These are phyloP conservation scores for Ictidomys tridecemlineatus DNA, from an alignment of 2,113 vertebrate species.

Conservation along the genomic window DNA sequence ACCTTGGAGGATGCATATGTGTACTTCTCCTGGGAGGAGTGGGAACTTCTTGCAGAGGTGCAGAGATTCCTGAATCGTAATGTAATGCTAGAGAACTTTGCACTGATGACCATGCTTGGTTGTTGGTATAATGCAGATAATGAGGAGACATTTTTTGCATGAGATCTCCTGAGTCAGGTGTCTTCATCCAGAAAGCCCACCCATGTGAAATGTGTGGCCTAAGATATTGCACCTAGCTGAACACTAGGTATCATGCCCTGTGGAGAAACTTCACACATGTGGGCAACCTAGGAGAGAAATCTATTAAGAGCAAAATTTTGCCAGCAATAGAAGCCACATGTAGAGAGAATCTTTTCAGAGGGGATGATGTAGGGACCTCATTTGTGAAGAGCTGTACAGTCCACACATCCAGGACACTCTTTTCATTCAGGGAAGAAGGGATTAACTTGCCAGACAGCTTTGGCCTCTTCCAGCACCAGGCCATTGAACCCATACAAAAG, in stretches of 20 bases:
- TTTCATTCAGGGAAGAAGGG: too few species aligned
- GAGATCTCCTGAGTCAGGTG: background rate
- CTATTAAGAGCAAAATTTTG: background rate
- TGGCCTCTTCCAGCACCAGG: too few species aligned
- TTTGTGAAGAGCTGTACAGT: too few species aligned
- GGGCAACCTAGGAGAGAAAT: background rate
- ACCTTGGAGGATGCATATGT: slow-evolving; percentile 52
- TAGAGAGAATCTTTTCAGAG: too few species aligned
- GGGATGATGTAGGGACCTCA: too few species aligned
- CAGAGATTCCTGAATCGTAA: background rate
- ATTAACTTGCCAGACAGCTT: too few species aligned
- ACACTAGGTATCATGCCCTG: background rate
- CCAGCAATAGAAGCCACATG: background rate
- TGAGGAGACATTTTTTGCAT: too few species aligned
- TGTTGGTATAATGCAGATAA: too few species aligned
- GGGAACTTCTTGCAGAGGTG: slow-evolving; percentile 45
- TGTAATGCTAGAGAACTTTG: too few species aligned
- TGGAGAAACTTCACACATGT: background rate
- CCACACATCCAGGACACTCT: too few species aligned
- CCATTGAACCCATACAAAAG: too few species aligned
- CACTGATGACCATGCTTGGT: too few species aligned
- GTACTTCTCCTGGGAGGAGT: slow-evolving; percentile 51
- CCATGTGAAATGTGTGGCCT: background rate
- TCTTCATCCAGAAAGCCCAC: background rate
- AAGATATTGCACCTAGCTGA: background rate